phyloP scores from a whole-genome alignment of 2,113 vertebrate genomes.

The Tringa solitaria region DNA sequence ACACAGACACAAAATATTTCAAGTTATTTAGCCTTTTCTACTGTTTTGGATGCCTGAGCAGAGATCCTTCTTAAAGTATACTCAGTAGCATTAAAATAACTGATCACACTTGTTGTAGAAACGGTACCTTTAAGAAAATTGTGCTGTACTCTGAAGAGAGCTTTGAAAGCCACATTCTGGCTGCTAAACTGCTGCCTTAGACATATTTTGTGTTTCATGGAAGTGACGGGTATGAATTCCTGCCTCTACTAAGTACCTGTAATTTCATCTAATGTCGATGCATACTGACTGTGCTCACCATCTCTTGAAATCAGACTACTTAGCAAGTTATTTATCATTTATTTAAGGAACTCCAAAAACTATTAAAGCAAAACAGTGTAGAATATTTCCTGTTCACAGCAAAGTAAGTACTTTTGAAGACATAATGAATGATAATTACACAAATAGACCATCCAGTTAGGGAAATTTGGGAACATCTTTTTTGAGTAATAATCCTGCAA shows the following conservation, averaged over 20 bases:
- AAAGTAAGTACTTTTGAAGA: not conserved
- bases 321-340: not conserved
- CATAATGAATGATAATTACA: not conserved
- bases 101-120: not conserved
- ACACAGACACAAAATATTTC: not conserved
- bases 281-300: not conserved
- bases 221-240: not conserved
- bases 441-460: not conserved
- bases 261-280: not conserved
- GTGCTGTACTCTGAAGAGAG: not conserved
- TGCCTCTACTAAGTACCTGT: not conserved
- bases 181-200: not conserved
- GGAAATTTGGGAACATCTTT: not conserved
- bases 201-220: not conserved
- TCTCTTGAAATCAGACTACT: not conserved
- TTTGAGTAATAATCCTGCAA: not conserved
- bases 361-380: not conserved
- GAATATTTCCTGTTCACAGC: not conserved
- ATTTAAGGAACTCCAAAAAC: not conserved
- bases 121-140: not conserved
- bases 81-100: not conserved
- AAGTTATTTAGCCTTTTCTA: not conserved
- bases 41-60: not conserved
- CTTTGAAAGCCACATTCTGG: not conserved
- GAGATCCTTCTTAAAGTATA: not conserved